Evolutionary conservation across 2,797 vertebrate genomes (phyloP), one percentile per base, ranked within the genome.

Genomic region (Sibirionetta formosa): DNA sequence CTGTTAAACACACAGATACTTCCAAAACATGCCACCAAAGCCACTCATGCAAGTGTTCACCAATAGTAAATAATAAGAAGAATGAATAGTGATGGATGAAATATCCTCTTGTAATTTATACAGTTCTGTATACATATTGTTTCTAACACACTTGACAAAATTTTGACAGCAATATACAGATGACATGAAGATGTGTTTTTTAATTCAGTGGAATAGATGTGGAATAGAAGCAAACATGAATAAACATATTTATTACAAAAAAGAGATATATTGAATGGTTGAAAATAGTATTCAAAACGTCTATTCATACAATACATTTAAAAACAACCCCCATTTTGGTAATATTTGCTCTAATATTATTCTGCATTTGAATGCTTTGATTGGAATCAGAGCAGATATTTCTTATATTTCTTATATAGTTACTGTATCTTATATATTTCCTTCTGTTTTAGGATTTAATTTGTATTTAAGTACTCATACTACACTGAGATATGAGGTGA

Each of bases 41-140:
- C 5, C 0, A 1, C 6, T 33, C n/a, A 26, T 36, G 14, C 40
- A 57, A 24, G 8, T 66, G 26, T 40, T 68, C 53, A 77, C 14
- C 33, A n/a, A 1, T 11, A 11, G 10, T 26, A 66, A 78, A 57
- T 51, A 65, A 65, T 31, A 79, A 73, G 3, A 54, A 46, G 4
- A 20, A 50, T 22, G 29, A 14, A 8, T 4, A 40, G 14, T 63
- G 2, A 1, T 69, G 23, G 33, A 38, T 65, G 40, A 65, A 91
- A 6, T 1, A 17, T 22, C 2, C 0, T 46, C n/a, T 87, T 46
- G 1, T 26, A 3, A 1, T 33, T 31, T 35, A 22, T 13, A 35
- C 0, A 0, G 44, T 44, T 78, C 4, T 61, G 29, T 27, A 17
- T 23, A 15, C 23, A 12, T 54, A 35, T 38, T 46, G 9, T 40